These are phyloP conservation scores for Agriopis marginaria DNA, from an alignment of 2,888 invertebrate species.

Conservation along the genomic window DNA sequence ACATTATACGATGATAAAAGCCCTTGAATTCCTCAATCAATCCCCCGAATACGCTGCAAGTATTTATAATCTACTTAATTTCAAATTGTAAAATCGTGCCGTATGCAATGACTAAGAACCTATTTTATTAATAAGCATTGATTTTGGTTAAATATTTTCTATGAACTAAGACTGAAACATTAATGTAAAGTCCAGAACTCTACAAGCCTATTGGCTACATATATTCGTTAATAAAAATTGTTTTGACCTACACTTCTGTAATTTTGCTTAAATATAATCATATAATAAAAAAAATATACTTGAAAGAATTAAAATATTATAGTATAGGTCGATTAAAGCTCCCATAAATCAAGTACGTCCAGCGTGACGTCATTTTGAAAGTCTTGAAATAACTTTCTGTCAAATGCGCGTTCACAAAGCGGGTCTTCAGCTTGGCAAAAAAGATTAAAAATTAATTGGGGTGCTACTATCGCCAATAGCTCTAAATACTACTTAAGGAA, in stretches of 20 bases:
- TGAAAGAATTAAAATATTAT: no score
- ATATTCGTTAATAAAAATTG: conserved; percentile 11
- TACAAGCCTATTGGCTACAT: conserved; percentile 32
- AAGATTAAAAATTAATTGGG: no score
- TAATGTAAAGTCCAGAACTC: conserved; percentile 34
- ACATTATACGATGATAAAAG: background rate
- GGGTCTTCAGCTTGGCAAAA: no score
- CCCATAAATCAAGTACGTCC: no score
- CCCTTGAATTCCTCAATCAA: background rate
- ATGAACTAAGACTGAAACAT: conserved; percentile 30
- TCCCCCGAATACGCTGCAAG: background rate
- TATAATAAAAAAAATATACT: no score
- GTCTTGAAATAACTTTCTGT: no score
- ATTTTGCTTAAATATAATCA: no score
- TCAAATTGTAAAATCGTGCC: conserved; percentile 38
- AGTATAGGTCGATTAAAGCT: no score
- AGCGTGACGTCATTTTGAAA: no score
- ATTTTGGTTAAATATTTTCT: conserved; percentile 20
- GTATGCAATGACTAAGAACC: conserved; percentile 41
- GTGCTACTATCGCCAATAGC: no score
- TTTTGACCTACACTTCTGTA: background rate
- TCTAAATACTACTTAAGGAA: no score
- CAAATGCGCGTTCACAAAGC: no score
- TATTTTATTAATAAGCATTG: conserved; percentile 1
- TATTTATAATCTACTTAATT: conserved; percentile 7